These are phyloP conservation scores for Lasiommata megera DNA, from an alignment of 2,888 invertebrate genomes.

Conservation along the genomic window DNA sequence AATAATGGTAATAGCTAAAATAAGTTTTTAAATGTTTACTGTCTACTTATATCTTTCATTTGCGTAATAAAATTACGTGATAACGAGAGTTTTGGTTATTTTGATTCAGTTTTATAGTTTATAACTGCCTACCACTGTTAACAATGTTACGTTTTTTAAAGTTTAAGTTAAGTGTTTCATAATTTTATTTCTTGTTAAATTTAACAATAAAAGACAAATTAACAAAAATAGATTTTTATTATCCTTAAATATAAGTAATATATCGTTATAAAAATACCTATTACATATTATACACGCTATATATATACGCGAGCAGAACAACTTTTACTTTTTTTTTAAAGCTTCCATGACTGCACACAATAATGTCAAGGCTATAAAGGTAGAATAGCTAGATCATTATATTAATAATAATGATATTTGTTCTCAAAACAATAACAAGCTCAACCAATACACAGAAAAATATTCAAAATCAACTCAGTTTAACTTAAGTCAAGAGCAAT, in stretches of 20 bases:
- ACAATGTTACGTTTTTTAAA: conserved; percentile 49
- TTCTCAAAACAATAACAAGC: no score
- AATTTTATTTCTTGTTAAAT: conserved; percentile 75
- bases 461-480: no score
- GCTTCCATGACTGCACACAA: no score
- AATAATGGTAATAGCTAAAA: conserved; percentile 38
- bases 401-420: no score
- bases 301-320: no score
- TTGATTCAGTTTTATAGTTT: conserved; percentile 29
- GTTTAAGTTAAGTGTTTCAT: conserved; percentile 63
- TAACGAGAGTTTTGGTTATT: conserved; percentile 46
- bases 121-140: conserved; percentile 51
- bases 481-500: no score
- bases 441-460: no score
- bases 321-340: no score
- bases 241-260: conserved; percentile 12
- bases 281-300: no score
- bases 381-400: no score
- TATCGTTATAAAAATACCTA: no score
- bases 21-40: conserved; percentile 8
- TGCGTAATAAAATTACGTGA: conserved; percentile 65
- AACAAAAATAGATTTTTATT: conserved; percentile 36
- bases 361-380: no score
- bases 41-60: conserved; percentile 53
- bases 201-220: conserved; percentile 78